Conservation (phyloP, 2,888 invertebrate genomes). For the Plagiodera versicolora region DNA sequence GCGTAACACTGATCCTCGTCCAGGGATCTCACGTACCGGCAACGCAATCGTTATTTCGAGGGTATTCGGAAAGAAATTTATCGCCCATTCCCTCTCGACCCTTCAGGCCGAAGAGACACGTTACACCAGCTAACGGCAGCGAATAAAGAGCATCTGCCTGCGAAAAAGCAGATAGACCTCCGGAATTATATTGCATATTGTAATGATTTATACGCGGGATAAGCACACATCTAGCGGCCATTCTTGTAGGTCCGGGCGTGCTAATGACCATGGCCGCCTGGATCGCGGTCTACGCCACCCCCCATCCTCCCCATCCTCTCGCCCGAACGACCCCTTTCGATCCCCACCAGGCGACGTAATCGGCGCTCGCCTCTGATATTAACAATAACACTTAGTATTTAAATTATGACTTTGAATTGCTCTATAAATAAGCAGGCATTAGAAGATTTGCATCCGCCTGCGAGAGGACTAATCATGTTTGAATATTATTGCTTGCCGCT, state of each 20-base stretch:
- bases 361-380: slow-evolving; percentile 55
- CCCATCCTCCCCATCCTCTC: slow-evolving; percentile 22
- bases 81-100: slow-evolving; percentile 7
- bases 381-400: slow-evolving; percentile 58
- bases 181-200: slow-evolving; percentile 59
- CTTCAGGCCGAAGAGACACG: slow-evolving; percentile 27
- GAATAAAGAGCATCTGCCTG: slow-evolving; percentile 57
- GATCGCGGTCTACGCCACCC: slow-evolving; percentile 50
- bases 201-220: slow-evolving; percentile 58
- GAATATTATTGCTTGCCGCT: slow-evolving; percentile 47
- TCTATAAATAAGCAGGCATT: slow-evolving; percentile 56
- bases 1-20: not conserved
- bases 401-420: slow-evolving; percentile 57
- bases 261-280: slow-evolving; percentile 56
- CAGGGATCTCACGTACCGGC: not conserved
- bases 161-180: slow-evolving; percentile 56
- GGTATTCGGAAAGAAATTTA: slow-evolving; percentile 7
- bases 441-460: slow-evolving; percentile 54
- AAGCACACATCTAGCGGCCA: slow-evolving; percentile 56
- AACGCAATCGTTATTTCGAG: not conserved
- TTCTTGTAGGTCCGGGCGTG: slow-evolving; percentile 57
- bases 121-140: slow-evolving; percentile 24
- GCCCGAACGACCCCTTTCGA: slow-evolving; percentile 19
- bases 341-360: slow-evolving; percentile 44
- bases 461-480: slow-evolving; percentile 52